phyloP scores from a whole-genome alignment of 2,797 vertebrate species.

The Hephaestus fuliginosus region DNA sequence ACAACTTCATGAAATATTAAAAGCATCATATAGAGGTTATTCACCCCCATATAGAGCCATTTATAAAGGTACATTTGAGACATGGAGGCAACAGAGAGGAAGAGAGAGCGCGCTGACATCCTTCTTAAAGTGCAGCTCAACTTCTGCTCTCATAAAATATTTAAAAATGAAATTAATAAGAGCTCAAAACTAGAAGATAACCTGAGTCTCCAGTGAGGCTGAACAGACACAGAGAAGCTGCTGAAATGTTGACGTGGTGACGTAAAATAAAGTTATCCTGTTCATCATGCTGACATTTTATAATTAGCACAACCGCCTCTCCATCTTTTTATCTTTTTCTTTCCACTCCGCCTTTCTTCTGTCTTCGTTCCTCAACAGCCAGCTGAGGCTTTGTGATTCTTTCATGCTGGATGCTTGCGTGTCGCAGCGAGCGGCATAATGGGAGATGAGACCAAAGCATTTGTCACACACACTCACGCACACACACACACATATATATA shows the following conservation, averaged over 20 bases:
- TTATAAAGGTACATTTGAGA: background rate
- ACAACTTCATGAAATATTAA: conserved; percentile 45
- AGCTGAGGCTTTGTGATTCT: background rate
- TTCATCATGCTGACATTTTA: background rate
- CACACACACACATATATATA: background rate
- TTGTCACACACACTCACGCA: background rate
- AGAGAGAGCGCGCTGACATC: conserved; percentile 3
- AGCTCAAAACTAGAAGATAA: background rate
- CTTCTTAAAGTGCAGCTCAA: background rate
- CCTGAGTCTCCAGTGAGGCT: background rate
- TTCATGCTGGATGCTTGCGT: background rate
- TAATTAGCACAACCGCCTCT: background rate
- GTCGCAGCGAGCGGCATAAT: conserved; percentile 26
- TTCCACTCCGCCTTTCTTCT: background rate
- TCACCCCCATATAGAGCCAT: background rate
- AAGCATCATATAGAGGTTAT: conserved; percentile 16
- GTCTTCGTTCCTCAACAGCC: background rate
- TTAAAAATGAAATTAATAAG: background rate
- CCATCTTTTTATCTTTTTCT: background rate
- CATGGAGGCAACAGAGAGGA: conserved; percentile 13
- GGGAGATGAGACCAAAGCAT: conserved; percentile 13
- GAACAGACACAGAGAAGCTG: background rate
- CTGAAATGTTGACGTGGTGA: background rate
- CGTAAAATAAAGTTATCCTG: background rate
- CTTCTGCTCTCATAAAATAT: conserved; percentile 5